Conservation (phyloP, 92 coral and sea anemone species). For the Bergia puertoricense region DNA sequence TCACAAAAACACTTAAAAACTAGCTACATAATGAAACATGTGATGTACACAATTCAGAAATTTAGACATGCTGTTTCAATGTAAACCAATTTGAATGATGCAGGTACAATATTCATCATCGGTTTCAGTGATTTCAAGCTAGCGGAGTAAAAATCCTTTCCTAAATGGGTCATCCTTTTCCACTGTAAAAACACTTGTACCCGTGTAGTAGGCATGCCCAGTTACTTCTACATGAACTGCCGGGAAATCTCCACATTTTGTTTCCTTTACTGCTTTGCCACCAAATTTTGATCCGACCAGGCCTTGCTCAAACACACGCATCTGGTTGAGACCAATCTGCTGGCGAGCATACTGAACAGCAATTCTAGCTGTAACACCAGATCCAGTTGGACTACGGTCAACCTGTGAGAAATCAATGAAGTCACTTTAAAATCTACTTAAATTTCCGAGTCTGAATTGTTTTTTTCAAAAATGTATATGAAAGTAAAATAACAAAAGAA, state of each 20-base stretch:
- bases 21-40: no score
- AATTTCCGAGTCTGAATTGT: not conserved
- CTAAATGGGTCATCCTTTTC: constrained; percentile 92
- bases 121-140: not conserved
- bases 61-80: no score
- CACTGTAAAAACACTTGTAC: constrained; percentile 79
- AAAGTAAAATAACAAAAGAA: no score
- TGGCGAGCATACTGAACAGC: constrained; percentile 92
- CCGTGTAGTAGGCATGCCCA: constrained; percentile 91
- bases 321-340: constrained; percentile 78
- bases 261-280: constrained; percentile 83
- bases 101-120: no score
- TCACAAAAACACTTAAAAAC: no score
- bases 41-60: no score
- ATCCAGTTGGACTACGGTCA: constrained; percentile 94
- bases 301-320: constrained; percentile 82
- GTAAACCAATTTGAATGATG: no score
- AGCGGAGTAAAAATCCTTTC: constrained; percentile 80
- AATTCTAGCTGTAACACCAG: constrained; percentile 97
- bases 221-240: constrained; percentile 96
- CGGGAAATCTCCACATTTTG: constrained; percentile 89
- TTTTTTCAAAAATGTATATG: not conserved
- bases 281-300: constrained; percentile 89
- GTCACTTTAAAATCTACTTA: not conserved
- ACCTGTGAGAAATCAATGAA: constrained; percentile 58